These are phyloP conservation scores for Drosophila insularis DNA, from an alignment of 1,140 invertebrate genomes.

Conservation along the genomic window DNA sequence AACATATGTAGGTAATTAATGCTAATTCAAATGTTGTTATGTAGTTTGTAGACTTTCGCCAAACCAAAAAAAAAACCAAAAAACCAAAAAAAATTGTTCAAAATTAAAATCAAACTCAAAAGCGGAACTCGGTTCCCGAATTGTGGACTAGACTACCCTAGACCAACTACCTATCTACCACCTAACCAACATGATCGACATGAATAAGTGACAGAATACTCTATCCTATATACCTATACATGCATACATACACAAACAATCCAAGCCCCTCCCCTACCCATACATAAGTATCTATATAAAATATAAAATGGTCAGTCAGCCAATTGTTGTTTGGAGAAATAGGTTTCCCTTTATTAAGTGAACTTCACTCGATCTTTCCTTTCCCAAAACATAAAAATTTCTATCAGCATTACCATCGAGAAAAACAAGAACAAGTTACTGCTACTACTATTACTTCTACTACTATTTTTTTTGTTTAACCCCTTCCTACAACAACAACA, in stretches of 20 bases:
- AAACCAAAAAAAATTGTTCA: neutral
- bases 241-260: neutral
- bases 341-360: neutral
- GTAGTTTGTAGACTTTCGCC: slow-evolving; percentile 11
- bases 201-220: slow-evolving; percentile 5
- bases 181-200: neutral
- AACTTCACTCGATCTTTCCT: neutral
- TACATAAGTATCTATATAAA: neutral
- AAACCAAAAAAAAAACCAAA: neutral
- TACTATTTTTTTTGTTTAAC: neutral
- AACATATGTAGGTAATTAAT: slow-evolving; percentile 6
- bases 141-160: neutral
- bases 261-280: neutral
- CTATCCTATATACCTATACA: neutral
- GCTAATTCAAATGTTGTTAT: slow-evolving; percentile 17
- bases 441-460: neutral
- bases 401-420: neutral
- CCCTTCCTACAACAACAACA: slow-evolving; percentile 3
- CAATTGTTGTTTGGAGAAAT: neutral
- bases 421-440: slow-evolving; percentile 1
- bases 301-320: neutral
- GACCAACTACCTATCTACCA: neutral
- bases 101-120: neutral
- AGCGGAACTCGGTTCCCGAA: neutral
- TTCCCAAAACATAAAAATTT: neutral